Evolutionary conservation across 2,113 vertebrate species (phyloP).

Genomic region (Ancistrus triradiatus): DNA sequence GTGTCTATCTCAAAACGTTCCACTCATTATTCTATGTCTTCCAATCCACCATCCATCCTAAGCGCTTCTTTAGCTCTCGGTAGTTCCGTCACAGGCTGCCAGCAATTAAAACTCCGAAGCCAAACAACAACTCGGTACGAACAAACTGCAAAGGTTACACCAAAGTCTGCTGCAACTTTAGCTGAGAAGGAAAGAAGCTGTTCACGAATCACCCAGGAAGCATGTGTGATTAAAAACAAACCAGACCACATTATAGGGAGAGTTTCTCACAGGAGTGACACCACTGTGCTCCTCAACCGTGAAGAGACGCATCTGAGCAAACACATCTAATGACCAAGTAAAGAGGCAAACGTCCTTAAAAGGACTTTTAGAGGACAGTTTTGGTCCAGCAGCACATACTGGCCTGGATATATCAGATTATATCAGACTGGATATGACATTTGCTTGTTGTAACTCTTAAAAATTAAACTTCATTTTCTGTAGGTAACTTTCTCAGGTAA

Average conservation of each 20-base stretch:
- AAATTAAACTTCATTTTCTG: no score
- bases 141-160: constrained; percentile 32
- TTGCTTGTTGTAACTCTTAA: no score
- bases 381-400: neutral
- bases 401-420: no score
- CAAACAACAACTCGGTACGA: constrained; percentile 43
- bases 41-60: no score
- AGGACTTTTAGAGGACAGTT: neutral
- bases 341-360: neutral
- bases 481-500: no score
- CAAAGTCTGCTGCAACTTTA: constrained; percentile 27
- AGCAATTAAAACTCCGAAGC: constrained; percentile 47
- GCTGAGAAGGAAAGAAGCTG: constrained; percentile 54
- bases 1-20: no score
- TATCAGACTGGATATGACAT: no score
- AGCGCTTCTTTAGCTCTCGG: neutral
- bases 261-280: constrained; percentile 53
- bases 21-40: no score
- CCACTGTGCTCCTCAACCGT: constrained; percentile 46
- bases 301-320: constrained; percentile 37
- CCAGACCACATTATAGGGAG: constrained; percentile 43
- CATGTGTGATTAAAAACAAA: constrained; percentile 45
- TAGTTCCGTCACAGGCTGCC: constrained; percentile 17
- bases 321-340: constrained; percentile 46
- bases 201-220: constrained; percentile 60